Conservation (phyloP, 2,797 vertebrate species). For the Cuniculus paca region DNA sequence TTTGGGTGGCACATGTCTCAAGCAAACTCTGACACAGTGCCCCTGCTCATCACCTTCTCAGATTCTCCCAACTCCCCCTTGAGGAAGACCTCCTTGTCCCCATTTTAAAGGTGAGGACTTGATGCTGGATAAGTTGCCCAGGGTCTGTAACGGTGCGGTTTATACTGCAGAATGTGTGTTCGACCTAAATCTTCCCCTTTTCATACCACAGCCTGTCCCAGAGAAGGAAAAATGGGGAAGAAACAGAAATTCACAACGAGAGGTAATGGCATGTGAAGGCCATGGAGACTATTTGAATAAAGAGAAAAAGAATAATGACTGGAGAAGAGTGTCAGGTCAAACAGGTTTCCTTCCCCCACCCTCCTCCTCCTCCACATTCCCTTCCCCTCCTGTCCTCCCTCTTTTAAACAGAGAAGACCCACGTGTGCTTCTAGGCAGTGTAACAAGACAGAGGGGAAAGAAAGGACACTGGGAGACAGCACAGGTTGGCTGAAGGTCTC, state of each 20-base stretch:
- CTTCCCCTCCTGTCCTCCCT: neutral
- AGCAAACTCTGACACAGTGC: neutral
- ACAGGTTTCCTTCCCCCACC: neutral
- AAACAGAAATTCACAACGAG: neutral
- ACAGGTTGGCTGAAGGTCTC: no score
- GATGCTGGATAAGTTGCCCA: neutral
- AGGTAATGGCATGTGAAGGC: neutral
- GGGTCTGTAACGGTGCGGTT: neutral
- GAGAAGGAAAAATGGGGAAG: neutral
- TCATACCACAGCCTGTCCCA: neutral
- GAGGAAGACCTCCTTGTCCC: neutral
- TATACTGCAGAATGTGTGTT: neutral
- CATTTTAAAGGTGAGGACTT: neutral
- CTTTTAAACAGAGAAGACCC: neutral
- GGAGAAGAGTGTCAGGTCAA: neutral
- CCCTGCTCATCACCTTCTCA: neutral
- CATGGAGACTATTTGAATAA: neutral
- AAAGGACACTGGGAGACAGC: neutral
- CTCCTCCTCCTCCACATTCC: no score
- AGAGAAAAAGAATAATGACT: neutral
- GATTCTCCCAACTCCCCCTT: neutral
- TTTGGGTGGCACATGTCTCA: neutral
- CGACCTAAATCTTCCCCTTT: neutral
- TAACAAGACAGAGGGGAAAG: neutral
- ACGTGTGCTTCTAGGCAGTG: neutral